Conservation (phyloP, 2,888 invertebrate species). For the Coleophora flavipennella region DNA sequence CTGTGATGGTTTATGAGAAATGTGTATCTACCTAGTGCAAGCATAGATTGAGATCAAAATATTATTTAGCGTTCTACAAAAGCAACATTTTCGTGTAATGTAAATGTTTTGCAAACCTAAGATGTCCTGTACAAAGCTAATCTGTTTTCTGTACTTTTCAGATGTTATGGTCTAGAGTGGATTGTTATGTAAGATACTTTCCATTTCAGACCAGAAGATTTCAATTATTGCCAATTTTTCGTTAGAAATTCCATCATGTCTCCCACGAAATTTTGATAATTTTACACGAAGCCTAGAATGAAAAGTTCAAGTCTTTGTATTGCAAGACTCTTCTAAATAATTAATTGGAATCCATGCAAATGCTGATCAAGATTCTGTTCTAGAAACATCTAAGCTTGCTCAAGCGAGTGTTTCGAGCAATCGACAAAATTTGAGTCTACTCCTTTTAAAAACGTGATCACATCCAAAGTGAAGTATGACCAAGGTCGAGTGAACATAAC, state of each 20-base stretch:
- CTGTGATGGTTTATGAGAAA: slow-evolving; percentile 13
- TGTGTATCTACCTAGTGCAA: slow-evolving; percentile 20
- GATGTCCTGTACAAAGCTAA: slow-evolving; percentile 22
- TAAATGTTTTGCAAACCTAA: slow-evolving; percentile 32
- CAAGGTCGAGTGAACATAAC: slow-evolving; percentile 57
- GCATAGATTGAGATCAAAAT: slow-evolving; percentile 19
- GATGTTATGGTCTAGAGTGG: slow-evolving; percentile 31
- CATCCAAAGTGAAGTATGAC: slow-evolving; percentile 61
- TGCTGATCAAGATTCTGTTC: slow-evolving; percentile 26
- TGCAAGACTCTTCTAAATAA: slow-evolving; percentile 22
- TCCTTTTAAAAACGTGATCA: slow-evolving; percentile 51
- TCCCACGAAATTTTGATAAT: slow-evolving; percentile 20
- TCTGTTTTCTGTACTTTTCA: slow-evolving; percentile 10
- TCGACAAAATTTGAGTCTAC: slow-evolving; percentile 44
- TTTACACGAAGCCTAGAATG: slow-evolving; percentile 44
- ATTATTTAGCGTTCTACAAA: slow-evolving; percentile 30
- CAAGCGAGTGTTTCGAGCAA: slow-evolving; percentile 49
- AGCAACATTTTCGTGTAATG: slow-evolving; percentile 36
- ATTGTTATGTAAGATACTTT: slow-evolving; percentile 41
- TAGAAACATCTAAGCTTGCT: slow-evolving; percentile 48
- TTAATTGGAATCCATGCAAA: slow-evolving; percentile 49
- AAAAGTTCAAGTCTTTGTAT: slow-evolving; percentile 39
- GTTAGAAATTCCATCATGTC: slow-evolving; percentile 13
- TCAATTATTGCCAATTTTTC: slow-evolving; percentile 37
- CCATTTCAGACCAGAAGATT: slow-evolving; percentile 44